These are phyloP conservation scores for Pterocles gutturalis DNA, from an alignment of 2,113 vertebrate genomes.

Conservation along the genomic window DNA sequence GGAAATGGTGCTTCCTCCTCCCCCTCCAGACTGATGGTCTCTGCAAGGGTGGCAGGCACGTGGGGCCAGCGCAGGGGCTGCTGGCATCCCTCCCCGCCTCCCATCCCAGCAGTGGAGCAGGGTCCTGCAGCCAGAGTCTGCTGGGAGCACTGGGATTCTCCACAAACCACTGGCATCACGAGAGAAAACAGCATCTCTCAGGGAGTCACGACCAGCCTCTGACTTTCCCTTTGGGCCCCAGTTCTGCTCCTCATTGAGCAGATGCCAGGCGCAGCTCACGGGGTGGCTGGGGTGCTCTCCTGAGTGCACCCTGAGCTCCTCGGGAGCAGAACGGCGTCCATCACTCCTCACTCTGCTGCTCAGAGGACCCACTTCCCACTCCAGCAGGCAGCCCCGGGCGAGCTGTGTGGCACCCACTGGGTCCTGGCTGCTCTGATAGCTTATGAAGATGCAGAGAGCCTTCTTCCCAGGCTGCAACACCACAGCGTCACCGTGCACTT, in stretches of 20 bases:
- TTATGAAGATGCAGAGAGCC: neutral
- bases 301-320: accelerated
- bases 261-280: accelerated
- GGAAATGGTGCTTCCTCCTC: too few relatives aligned
- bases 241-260: neutral
- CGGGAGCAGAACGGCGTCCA: neutral
- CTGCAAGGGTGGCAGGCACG: neutral
- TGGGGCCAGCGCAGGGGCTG: accelerated
- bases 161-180: accelerated
- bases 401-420: accelerated
- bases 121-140: neutral
- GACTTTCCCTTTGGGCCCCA: neutral
- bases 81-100: neutral
- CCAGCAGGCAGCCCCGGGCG: neutral
- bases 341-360: accelerated
- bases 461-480: neutral
- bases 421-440: neutral
- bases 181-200: neutral
- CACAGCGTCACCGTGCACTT: neutral
- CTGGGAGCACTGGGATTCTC: neutral
- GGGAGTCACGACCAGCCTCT: accelerated
- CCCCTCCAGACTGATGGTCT: neutral
- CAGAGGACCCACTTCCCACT: neutral
- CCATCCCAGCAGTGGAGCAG: neutral
- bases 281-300: neutral